phyloP scores from a whole-genome alignment of 2,888 invertebrate genomes.

The Helicoverpa assulta region DNA sequence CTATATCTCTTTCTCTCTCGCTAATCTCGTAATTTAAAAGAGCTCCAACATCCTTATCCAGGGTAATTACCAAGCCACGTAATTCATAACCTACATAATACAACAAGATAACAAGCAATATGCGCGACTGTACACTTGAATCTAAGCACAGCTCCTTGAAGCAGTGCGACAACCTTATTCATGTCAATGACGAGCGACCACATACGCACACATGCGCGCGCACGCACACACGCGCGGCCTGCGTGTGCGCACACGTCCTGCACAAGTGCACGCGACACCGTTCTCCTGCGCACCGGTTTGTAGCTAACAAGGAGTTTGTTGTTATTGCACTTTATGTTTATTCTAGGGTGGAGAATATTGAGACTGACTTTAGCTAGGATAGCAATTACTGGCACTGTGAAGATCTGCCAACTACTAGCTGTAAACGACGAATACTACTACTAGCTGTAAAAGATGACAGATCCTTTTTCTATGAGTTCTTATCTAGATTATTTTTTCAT shows the following conservation, averaged over 20 bases:
- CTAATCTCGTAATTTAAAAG: not conserved
- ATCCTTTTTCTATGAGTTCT: no score
- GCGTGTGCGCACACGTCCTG: slow-evolving; percentile 63
- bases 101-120: slow-evolving; percentile 26
- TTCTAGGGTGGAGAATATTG: slow-evolving; percentile 6
- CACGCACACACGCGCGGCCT: slow-evolving; percentile 6
- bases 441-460: no score
- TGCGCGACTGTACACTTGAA: slow-evolving; percentile 53
- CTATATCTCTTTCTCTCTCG: no score
- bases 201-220: slow-evolving; percentile 48
- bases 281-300: slow-evolving; percentile 50
- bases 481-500: no score
- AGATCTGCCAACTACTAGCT: no score
- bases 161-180: slow-evolving; percentile 83
- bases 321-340: slow-evolving; percentile 17
- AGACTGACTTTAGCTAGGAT: no score
- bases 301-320: slow-evolving; percentile 43
- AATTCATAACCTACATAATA: slow-evolving; percentile 42
- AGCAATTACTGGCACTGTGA: no score
- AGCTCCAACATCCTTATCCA: not conserved
- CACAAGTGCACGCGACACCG: slow-evolving; percentile 57
- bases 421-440: no score
- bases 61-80: slow-evolving; percentile 19
- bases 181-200: slow-evolving; percentile 83
- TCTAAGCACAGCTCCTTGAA: slow-evolving; percentile 75